Conservation (phyloP, 2,113 vertebrate species). For the Silurus asotus region DNA sequence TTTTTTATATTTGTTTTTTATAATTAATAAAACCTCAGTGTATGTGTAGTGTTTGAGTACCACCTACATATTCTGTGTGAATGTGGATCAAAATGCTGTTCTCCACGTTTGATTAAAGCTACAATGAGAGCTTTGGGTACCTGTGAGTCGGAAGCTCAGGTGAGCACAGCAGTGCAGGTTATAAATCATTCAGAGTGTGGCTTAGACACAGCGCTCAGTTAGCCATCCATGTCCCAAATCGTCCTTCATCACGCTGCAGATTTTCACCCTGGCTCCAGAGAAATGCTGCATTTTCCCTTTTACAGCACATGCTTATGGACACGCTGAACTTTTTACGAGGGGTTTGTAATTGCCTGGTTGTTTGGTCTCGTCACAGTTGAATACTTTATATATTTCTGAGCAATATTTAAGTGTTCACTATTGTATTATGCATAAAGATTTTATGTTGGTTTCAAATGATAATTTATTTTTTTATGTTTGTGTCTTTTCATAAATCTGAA, state of each 20-base stretch:
- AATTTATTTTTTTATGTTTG: not conserved
- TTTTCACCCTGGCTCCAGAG: slow-evolving; percentile 13
- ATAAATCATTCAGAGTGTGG: slow-evolving; percentile 46
- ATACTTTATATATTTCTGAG: not conserved
- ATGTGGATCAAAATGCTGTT: slow-evolving; percentile 9
- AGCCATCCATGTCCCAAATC: slow-evolving; percentile 37
- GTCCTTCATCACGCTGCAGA: slow-evolving; percentile 28
- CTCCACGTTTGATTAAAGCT: not conserved
- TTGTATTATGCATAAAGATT: not conserved
- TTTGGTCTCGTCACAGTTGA: not conserved
- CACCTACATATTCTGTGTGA: not conserved
- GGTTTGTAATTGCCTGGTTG: not conserved
- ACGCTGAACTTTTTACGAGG: not conserved
- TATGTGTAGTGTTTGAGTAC: not conserved
- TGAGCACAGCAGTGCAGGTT: slow-evolving; percentile 33
- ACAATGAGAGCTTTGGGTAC: slow-evolving; percentile 14
- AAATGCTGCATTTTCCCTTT: not conserved
- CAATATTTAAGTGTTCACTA: not conserved
- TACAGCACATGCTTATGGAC: not conserved
- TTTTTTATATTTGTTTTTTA: too few species aligned
- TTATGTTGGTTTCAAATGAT: not conserved
- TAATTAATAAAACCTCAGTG: too few species aligned
- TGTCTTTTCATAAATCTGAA: not conserved
- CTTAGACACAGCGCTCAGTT: slow-evolving; percentile 31
- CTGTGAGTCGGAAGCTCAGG: slow-evolving; percentile 31